phyloP scores from a whole-genome alignment of 2,797 vertebrate species.

The Toxotes lorentzi region DNA sequence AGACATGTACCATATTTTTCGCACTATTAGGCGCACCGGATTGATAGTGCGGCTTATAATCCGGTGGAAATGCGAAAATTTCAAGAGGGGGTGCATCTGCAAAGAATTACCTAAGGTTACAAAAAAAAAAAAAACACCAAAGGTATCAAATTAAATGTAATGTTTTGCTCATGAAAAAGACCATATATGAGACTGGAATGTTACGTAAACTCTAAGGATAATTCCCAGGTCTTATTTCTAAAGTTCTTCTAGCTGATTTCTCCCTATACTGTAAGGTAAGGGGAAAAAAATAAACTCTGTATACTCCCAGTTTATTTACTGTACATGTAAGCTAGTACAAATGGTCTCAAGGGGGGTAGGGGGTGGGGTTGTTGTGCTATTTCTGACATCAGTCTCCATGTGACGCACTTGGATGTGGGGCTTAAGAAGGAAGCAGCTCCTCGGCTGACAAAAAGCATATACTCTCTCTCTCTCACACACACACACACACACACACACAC shows the following conservation, averaged over 20 bases:
- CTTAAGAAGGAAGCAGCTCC: conserved; percentile 50
- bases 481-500: conserved; percentile 12
- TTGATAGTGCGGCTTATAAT: too few relatives aligned
- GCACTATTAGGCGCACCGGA: too few relatives aligned
- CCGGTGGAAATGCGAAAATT: too few relatives aligned
- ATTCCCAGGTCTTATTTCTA: too few relatives aligned
- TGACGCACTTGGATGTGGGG: conserved; percentile 55
- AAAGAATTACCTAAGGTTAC: too few relatives aligned
- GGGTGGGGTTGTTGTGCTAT: conserved; percentile 47
- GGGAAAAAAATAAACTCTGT: neutral
- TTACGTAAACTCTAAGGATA: too few relatives aligned
- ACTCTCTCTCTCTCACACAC: neutral
- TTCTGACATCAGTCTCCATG: conserved; percentile 53
- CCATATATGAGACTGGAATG: too few relatives aligned
- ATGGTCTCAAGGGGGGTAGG: conserved; percentile 15
- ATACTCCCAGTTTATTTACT: conserved; percentile 34
- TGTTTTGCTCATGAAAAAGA: too few relatives aligned
- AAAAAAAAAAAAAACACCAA: too few relatives aligned
- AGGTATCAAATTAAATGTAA: too few relatives aligned
- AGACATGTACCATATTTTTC: too few relatives aligned
- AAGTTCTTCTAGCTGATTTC: neutral
- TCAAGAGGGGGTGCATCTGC: too few relatives aligned
- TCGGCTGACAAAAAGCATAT: conserved; percentile 36
- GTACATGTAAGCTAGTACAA: conserved; percentile 18
- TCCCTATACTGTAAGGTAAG: neutral